Conservation (phyloP, 2,888 invertebrate species). For the Caenorhabditis uteleia region DNA sequence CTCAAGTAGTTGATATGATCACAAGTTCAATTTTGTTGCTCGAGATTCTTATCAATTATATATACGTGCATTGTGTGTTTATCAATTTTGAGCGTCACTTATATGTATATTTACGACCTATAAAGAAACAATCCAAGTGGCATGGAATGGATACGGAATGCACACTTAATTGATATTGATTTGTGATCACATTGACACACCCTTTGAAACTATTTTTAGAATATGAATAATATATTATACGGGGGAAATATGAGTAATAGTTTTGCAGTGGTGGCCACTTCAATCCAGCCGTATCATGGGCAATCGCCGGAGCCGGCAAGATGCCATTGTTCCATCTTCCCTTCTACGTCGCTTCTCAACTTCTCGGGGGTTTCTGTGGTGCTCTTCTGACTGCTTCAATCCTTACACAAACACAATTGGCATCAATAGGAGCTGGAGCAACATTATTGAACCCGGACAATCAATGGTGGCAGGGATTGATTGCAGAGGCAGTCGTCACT, state of each 20-base stretch:
- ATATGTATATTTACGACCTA: no score
- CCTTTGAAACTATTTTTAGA: no score
- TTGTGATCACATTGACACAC: no score
- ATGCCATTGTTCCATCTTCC: constrained; percentile 61
- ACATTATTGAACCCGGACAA: constrained; percentile 35
- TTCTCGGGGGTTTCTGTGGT: constrained; percentile 69
- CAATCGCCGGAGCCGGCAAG: constrained; percentile 66
- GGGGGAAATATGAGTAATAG: background rate
- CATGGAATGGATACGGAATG: no score
- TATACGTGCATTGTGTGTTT: no score
- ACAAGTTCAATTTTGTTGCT: no score
- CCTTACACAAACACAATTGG: constrained; percentile 33
- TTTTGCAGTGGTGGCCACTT: constrained; percentile 71
- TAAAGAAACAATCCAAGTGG: no score
- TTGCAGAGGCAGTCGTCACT: constrained; percentile 66
- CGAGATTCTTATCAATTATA: no score
- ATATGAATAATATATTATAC: no score
- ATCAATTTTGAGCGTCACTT: no score
- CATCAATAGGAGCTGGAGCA: constrained; percentile 36
- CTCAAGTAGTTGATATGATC: no score
- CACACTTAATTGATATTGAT: no score
- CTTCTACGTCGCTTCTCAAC: constrained; percentile 68
- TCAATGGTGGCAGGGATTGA: constrained; percentile 59
- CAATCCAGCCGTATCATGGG: constrained; percentile 71
- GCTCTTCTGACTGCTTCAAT: constrained; percentile 55